Conservation (phyloP, 2,888 invertebrate species). For the Drosophila stalkeri region DNA sequence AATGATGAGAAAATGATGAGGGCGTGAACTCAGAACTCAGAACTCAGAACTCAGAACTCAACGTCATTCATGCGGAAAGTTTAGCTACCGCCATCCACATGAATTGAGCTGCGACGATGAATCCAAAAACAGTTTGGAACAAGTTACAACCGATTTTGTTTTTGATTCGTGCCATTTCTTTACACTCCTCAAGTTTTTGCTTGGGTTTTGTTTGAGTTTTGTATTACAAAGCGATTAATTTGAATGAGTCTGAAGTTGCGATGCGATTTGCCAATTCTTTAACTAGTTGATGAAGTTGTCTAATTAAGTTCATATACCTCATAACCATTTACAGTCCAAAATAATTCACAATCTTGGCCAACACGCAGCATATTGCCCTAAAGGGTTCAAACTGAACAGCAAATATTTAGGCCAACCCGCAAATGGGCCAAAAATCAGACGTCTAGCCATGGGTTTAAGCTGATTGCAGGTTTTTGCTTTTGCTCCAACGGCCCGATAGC, state of each 20-base stretch:
- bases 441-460: slow-evolving; percentile 43
- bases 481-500: slow-evolving; percentile 60
- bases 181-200: background rate
- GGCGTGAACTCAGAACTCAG: slow-evolving; percentile 61
- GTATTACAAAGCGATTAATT: slow-evolving; percentile 37
- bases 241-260: background rate
- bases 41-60: slow-evolving; percentile 48
- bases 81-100: slow-evolving; percentile 35
- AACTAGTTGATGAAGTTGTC: background rate
- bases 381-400: slow-evolving; percentile 11
- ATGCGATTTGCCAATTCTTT: slow-evolving; percentile 14
- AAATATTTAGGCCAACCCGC: slow-evolving; percentile 22
- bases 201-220: slow-evolving; percentile 16
- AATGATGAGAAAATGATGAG: slow-evolving; percentile 41
- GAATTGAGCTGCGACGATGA: slow-evolving; percentile 35
- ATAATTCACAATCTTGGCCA: slow-evolving; percentile 2
- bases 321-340: background rate
- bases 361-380: slow-evolving; percentile 25
- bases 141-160: slow-evolving; percentile 40
- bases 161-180: slow-evolving; percentile 1
- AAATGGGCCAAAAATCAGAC: slow-evolving; percentile 21
- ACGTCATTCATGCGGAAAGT: slow-evolving; percentile 65
- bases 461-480: slow-evolving; percentile 52
- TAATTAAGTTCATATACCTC: background rate
- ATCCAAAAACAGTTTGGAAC: slow-evolving; percentile 35